These are phyloP conservation scores for Genyomyrus donnyi DNA, from an alignment of 2,113 vertebrate species.

Conservation along the genomic window DNA sequence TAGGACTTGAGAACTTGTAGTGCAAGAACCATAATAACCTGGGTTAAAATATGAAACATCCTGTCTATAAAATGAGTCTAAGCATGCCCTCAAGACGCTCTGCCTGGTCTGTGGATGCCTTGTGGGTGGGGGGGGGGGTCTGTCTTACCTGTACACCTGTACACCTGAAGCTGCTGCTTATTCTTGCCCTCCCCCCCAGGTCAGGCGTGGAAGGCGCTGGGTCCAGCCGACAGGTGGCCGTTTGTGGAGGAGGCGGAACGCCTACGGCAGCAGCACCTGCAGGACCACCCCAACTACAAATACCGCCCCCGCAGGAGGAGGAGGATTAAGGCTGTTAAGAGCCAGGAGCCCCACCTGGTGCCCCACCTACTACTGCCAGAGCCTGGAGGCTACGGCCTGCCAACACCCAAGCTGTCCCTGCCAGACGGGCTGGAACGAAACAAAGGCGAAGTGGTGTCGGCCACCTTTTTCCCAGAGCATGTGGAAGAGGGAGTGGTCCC, in stretches of 20 bases:
- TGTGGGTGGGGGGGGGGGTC: not conserved
- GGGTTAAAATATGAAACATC: not conserved
- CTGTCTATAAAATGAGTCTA: not conserved
- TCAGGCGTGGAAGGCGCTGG: slow-evolving; percentile 87
- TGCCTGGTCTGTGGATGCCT: not conserved
- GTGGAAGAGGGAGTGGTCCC: slow-evolving; percentile 77
- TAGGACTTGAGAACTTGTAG: not conserved
- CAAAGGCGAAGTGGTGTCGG: slow-evolving; percentile 55
- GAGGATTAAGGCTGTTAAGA: slow-evolving; percentile 85
- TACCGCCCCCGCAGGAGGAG: slow-evolving; percentile 94
- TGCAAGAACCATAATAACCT: too few relatives aligned
- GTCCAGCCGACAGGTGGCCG: slow-evolving; percentile 76
- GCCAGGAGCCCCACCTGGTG: slow-evolving; percentile 48
- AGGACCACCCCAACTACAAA: slow-evolving; percentile 72
- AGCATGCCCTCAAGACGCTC: not conserved
- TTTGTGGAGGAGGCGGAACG: slow-evolving; percentile 93
- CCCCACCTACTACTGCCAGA: slow-evolving; percentile 70
- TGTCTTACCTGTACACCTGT: not conserved
- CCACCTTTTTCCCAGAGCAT: slow-evolving; percentile 88
- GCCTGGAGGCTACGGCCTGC: slow-evolving; percentile 82
- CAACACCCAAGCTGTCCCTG: slow-evolving; percentile 95
- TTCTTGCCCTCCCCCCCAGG: slow-evolving; percentile 51
- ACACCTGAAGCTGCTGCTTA: not conserved
- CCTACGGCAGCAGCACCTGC: slow-evolving; percentile 78
- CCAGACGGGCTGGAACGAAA: slow-evolving; percentile 81